These are phyloP conservation scores for Onychomys arenicola DNA, from an alignment of 2,797 vertebrate genomes.

Conservation along the genomic window DNA sequence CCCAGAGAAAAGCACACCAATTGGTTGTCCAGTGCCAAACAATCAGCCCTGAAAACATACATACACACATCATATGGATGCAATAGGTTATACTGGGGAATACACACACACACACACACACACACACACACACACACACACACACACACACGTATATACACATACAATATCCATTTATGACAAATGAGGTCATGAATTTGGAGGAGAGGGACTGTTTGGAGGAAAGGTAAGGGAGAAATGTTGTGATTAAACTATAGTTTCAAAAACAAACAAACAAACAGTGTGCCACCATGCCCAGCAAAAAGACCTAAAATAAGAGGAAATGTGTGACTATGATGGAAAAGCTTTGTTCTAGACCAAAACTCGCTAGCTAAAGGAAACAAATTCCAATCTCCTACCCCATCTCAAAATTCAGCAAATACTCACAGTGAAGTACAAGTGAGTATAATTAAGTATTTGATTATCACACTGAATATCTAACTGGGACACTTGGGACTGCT, in stretches of 20 bases:
- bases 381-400: slow-evolving; percentile 35
- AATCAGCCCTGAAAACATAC: neutral
- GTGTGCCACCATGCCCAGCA: neutral
- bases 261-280: neutral
- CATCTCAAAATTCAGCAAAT: slow-evolving; percentile 7
- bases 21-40: neutral
- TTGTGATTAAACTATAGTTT: neutral
- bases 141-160: too few relatives aligned
- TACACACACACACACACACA: too few relatives aligned
- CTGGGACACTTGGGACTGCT: neutral
- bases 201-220: neutral
- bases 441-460: slow-evolving; percentile 40
- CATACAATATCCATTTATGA: neutral
- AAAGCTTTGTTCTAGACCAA: slow-evolving; percentile 62
- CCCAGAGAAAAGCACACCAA: neutral
- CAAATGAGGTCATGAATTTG: neutral
- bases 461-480: slow-evolving; percentile 49
- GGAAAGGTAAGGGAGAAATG: neutral
- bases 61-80: neutral
- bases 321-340: slow-evolving; percentile 56
- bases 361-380: slow-evolving; percentile 4
- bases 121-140: too few relatives aligned
- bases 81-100: neutral
- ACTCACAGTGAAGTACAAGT: neutral
- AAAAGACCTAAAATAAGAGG: slow-evolving; percentile 38